These are phyloP conservation scores for Cryptoblepharus egeriae DNA, from an alignment of 2,797 vertebrate species.

Conservation along the genomic window DNA sequence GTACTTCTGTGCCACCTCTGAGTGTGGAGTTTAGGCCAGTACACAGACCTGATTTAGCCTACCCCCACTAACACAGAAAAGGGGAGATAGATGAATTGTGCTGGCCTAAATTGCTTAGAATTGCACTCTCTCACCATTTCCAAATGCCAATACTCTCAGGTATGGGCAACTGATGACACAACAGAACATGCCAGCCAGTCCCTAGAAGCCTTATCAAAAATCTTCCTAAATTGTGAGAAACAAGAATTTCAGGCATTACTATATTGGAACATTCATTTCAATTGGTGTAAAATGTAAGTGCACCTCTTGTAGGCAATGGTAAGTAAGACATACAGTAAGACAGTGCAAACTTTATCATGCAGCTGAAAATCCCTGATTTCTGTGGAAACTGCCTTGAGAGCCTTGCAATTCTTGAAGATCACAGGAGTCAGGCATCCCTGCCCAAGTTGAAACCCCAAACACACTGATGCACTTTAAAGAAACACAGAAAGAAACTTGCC, in stretches of 20 bases:
- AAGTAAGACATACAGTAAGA: neutral
- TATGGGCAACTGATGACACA: neutral
- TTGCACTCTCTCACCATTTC: neutral
- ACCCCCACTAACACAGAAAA: too few species aligned
- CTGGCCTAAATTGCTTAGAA: too few species aligned
- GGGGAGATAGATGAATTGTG: too few species aligned
- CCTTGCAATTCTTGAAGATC: neutral
- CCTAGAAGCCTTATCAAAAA: neutral
- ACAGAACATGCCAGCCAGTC: too few species aligned
- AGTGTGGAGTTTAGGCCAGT: too few species aligned
- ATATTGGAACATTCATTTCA: neutral
- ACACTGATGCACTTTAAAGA: neutral
- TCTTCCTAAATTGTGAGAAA: neutral
- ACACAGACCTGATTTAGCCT: too few species aligned
- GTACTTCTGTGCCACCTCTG: too few species aligned
- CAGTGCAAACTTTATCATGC: neutral
- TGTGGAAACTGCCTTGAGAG: neutral
- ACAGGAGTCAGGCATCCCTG: neutral
- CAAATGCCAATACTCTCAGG: neutral
- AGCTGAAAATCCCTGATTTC: neutral
- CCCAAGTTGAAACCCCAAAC: neutral
- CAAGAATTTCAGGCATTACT: neutral
- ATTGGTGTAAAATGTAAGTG: neutral
- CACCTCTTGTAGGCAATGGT: neutral
- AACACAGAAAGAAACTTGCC: conserved; percentile 72